Base-by-base conservation (phyloP, 2,888 invertebrate species). In the Ennomos fuscantarius region DNA sequence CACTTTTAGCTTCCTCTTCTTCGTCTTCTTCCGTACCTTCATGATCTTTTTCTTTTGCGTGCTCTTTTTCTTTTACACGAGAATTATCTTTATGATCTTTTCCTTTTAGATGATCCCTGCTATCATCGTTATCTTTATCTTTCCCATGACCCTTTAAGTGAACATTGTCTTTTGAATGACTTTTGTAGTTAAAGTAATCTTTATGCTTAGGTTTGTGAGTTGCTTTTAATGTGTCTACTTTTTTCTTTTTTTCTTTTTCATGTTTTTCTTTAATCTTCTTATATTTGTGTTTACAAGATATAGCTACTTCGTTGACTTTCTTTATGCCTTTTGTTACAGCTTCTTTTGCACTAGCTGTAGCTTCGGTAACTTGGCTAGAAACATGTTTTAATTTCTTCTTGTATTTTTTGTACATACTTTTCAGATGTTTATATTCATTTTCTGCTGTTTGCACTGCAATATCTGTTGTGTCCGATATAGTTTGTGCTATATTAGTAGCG, bases 401-500 rank as follows among this genome's bases (percentile, higher is more conserved):
- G 35, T 52, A 52, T 12, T 48, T 52, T 10, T 40, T 34, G 12
- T 47, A 57, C 8, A 31, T 31, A 3, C 40, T 12, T 11, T 44
- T 57, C 0, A 57, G 10, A n/a, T 34, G 39, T 35, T 52, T 47
- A 31, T 57, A 57, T 52, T 48, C 34, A n/a, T 36, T 36, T 9
- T 43, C 43, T 9, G 52, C 6, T 0, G 37, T 24, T 12, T 43
- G 15, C 0, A 47, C 51, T 9, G 57, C 47, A 1, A 9, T 13
- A n/a, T 52, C 52, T 0, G 47, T 32, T 8, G 42, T 24, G 0
- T 33, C 12, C 0, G 46, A 11, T 31, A 45, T 32, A 8, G 40
- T 40, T 9, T 55, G 49, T 8, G 45, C 55, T 5, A 43, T 6
- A 9, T 37, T 13, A 0, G n/a, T 11, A 0, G 46, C 31, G 24